Percentiles rank a stretch among this genome's conserved stretches.
phyloP scores from a whole-genome alignment of 2,113 vertebrate genomes.

The Columba livia region DNA sequence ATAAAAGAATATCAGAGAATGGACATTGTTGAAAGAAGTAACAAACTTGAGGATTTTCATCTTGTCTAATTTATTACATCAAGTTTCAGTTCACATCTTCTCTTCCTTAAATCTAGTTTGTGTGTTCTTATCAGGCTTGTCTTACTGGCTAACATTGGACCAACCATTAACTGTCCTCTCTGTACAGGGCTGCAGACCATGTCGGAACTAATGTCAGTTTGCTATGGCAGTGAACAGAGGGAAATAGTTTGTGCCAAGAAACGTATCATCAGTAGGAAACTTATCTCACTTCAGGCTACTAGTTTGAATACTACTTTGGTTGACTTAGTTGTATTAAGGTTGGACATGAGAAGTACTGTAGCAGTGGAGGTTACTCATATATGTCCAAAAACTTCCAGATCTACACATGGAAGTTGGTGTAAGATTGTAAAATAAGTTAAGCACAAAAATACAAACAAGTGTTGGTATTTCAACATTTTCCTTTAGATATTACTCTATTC shows the following conservation, averaged over 20 bases:
- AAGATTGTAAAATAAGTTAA: background rate
- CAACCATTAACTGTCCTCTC: background rate
- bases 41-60: background rate
- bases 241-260: background rate
- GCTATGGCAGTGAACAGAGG: background rate
- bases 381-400: background rate
- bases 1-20: background rate
- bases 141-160: background rate
- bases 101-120: background rate
- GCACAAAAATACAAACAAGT: background rate
- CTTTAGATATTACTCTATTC: background rate
- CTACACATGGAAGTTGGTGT: accelerated
- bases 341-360: background rate
- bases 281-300: background rate
- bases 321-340: background rate
- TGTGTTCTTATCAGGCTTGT: background rate
- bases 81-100: accelerated
- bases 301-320: background rate
- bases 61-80: background rate
- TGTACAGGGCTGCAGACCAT: background rate
- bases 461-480: background rate
- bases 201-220: background rate
- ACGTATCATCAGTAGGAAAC: background rate
- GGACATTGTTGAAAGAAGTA: background rate
- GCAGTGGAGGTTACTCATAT: accelerated